A percentile compares a stretch with the other conserved stretches of the same genome.
These are phyloP conservation scores for Phthorimaea operculella DNA, from an alignment of 1,140 invertebrate species.

Conservation along the genomic window DNA sequence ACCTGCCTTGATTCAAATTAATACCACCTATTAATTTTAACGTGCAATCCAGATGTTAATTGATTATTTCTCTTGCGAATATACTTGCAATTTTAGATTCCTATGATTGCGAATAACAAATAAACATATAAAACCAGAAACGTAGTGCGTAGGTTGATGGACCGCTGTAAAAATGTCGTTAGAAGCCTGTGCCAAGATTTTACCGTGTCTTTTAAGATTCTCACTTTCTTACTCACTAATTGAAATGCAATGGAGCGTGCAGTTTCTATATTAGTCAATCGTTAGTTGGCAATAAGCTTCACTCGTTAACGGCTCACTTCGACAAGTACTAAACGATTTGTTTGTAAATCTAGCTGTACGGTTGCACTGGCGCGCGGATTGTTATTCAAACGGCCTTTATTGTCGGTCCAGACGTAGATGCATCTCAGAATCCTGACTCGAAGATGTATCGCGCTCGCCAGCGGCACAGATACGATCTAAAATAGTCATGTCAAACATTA, in stretches of 20 bases:
- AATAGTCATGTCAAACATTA: conserved; percentile 32
- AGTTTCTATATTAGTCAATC: conserved; percentile 1
- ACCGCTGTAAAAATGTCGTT: too few relatives aligned
- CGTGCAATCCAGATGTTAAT: too few relatives aligned
- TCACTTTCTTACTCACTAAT: not conserved
- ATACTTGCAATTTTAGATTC: too few relatives aligned
- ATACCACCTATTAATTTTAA: too few relatives aligned
- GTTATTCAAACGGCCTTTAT: not conserved
- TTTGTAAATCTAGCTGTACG: not conserved
- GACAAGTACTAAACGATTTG: not conserved
- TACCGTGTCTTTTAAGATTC: not conserved
- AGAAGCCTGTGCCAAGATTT: not conserved
- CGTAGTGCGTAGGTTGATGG: too few relatives aligned
- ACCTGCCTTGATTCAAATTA: too few relatives aligned
- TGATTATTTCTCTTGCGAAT: too few relatives aligned
- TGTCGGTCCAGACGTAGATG: not conserved
- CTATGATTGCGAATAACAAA: too few relatives aligned
- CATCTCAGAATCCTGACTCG: not conserved
- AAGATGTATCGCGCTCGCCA: not conserved
- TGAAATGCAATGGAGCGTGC: not conserved
- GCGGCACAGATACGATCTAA: conserved; percentile 13
- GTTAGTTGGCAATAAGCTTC: not conserved
- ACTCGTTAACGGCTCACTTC: not conserved
- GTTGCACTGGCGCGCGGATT: not conserved
- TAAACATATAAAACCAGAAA: too few relatives aligned